phyloP scores from a whole-genome alignment of 2,888 invertebrate species.

The Drosophila subsilvestris region DNA sequence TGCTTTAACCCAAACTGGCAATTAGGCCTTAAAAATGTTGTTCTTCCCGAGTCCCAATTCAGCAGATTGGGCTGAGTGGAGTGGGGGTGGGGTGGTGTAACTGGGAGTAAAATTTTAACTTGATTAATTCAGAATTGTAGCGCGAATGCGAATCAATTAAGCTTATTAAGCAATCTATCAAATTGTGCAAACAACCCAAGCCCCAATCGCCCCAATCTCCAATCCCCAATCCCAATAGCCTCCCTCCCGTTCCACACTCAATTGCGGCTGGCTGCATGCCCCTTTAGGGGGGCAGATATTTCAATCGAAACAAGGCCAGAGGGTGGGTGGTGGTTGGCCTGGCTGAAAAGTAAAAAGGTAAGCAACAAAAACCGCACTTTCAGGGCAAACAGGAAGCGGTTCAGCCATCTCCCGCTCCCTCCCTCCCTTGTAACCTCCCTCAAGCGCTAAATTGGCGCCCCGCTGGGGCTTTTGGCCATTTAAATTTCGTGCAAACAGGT shows the following conservation, averaged over 20 bases:
- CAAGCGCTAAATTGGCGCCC: no score
- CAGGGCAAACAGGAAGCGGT: constrained; percentile 68
- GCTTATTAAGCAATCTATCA: constrained; percentile 81
- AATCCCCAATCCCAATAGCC: background rate
- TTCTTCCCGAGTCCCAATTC: constrained; percentile 1
- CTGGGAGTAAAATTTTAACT: constrained; percentile 63
- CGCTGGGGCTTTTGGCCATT: constrained; percentile 54
- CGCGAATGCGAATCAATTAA: constrained; percentile 75
- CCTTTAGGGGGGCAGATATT: constrained; percentile 25
- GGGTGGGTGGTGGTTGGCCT: constrained; percentile 11
- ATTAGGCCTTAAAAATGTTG: constrained; percentile 38
- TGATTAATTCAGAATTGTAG: constrained; percentile 76
- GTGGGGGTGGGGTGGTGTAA: constrained; percentile 11
- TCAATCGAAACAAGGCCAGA: constrained; percentile 28
- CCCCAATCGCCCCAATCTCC: background rate
- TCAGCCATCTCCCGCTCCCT: background rate
- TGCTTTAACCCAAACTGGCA: constrained; percentile 23
- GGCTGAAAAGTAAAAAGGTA: constrained; percentile 66
- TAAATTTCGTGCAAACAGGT: constrained; percentile 80
- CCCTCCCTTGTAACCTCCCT: no score
- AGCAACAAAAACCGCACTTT: constrained; percentile 60
- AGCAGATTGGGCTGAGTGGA: background rate
- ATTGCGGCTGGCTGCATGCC: background rate
- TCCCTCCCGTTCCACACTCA: background rate
- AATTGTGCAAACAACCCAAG: constrained; percentile 62